Evolutionary conservation across 2,113 vertebrate genomes (phyloP), one percentile per base, ranked within the genome.

Genomic region (Chaenogobius annularis): DNA sequence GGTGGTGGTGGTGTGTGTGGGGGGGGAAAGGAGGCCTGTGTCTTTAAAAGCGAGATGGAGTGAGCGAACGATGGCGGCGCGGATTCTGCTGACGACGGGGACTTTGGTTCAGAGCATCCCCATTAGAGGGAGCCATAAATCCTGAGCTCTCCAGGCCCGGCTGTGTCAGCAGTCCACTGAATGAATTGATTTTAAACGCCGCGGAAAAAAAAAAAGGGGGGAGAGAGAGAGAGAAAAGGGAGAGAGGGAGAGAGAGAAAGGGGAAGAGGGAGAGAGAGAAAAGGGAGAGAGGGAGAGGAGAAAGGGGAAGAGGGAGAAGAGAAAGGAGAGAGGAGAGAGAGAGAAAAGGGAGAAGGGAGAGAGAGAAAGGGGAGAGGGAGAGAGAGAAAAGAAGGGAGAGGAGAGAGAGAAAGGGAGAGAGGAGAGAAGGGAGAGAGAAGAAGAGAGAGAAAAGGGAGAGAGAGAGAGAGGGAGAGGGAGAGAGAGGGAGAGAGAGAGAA

Each of bases 51-150:
- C 80, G 31, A 72, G 83, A 87, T 80, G 79, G 86, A 85, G 86
- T 79, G 88, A 81, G 82, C 79, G 86, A 85, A 86, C 44, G 86
- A 72, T 61, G 85, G 84, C 66, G 82, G 80, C 72, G 81, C 79
- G 86, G 88, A 91, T 93, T 94, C 84, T 95, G 93, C 93, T 94
- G 94, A 94, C 92, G 90, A 89, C 87, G 94, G 91, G n/a, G 88
- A 84, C 78, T 87, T 89, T 89, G 91, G 88, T 90, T 90, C 85
- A 91, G 93, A 90, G 85, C 91, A 90, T 92, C 95, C 86, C 86
- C 92, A 93, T 93, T 92, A 90, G 89, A 92, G 92, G 93, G 92
- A 93, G 89, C 94, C 93, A 92, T 95, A 94, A 94, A 96, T 92
- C 90, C 87, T 91, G 87, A 88, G 85, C 88, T 90, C 90, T 89